Evolutionary conservation across 2,888 invertebrate species (phyloP), one percentile per base, ranked within the genome.

Genomic region (Lasius fuliginosus): DNA sequence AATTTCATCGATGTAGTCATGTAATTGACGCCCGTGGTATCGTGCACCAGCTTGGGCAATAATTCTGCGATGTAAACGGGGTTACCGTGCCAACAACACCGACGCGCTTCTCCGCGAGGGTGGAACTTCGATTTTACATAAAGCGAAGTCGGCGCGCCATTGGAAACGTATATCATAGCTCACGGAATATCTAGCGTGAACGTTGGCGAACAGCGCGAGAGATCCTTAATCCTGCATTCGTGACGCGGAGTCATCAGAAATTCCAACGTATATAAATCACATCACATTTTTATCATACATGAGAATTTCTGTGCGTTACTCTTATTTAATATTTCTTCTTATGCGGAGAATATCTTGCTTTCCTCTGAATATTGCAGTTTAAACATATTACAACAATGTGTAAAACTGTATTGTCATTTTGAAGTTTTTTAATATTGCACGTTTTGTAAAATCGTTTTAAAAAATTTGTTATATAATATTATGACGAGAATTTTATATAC

Each of bases 41-140:
- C 85, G 85, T 67, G 88, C 87, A 86, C 83, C 89, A 90, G 89
- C 87, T 89, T 89, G 90, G 49, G 77, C 84, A 86, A 86, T 90
- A 90, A 88, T 90, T 89, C 76, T 87, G 62, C 86, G 68, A 89
- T 82, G 87, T 83, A 84, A 89, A 88, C 88, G 82, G 82, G 81
- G 77, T 84, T 83, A 82, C 83, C 82, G 86, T 85, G 84, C 85
- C 87, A 84, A 83, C 87, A 69, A 64, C 85, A 65, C 42, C 64
- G 83, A 46, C 67, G 68, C 27, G 53, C 67, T 69, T 62, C 85
- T 79, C 60, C 27, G 82, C 73, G 68, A 74, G 82, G 69, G 8
- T 68, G 36, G 68, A 68, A 73, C 81, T 81, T 81, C 79, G 88
- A 85, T 89, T 88, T 89, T 88, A 75, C 85, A 83, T 23, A 46